phyloP scores from a whole-genome alignment of 2,888 invertebrate species.

The Theristus sp. region DNA sequence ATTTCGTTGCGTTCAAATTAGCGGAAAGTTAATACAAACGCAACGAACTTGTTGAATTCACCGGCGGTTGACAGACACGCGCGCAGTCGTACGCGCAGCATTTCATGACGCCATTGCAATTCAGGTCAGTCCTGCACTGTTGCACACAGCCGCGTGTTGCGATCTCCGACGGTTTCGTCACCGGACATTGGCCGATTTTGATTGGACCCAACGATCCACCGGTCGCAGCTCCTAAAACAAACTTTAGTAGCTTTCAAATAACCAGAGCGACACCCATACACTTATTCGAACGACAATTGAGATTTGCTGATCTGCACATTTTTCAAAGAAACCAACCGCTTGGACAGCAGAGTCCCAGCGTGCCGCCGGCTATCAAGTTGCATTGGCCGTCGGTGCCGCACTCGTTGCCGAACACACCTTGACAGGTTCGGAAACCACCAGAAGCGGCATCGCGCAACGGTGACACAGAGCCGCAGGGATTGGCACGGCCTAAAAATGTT shows the following conservation, averaged over 20 bases:
- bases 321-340: background rate
- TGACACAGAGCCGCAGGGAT: background rate
- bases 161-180: background rate
- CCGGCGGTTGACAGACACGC: background rate
- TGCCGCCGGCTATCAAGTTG: background rate
- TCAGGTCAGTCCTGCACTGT: conserved; percentile 12
- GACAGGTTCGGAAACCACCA: background rate
- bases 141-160: background rate
- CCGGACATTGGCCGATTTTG: background rate
- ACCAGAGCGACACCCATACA: too few species aligned
- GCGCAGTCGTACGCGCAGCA: conserved; percentile 3
- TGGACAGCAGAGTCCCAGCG: background rate
- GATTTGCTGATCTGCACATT: too few species aligned
- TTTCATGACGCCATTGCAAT: conserved; percentile 12
- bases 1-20: background rate
- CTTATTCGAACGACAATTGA: too few species aligned
- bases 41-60: background rate
- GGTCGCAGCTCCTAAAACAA: too few species aligned
- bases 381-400: background rate
- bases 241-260: too few species aligned
- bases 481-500: background rate
- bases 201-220: background rate
- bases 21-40: background rate
- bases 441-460: background rate
- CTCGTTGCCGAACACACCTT: background rate